Evolutionary conservation across 2,113 vertebrate species (phyloP).

Genomic region (Anhinga anhinga): DNA sequence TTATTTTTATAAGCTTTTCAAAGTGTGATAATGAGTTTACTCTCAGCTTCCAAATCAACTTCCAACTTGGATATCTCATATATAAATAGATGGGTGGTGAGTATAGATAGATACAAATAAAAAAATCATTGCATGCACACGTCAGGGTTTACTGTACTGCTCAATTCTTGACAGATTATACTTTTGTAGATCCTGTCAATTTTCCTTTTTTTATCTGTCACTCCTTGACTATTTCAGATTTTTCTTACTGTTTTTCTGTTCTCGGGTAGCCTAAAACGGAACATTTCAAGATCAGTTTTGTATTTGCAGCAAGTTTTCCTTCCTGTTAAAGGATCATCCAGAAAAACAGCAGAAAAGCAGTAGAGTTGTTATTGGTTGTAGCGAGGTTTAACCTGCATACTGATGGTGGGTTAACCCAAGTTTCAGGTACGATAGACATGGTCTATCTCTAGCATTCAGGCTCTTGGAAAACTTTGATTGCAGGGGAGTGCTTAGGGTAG

Average conservation of each 20-base stretch:
- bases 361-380: neutral
- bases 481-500: neutral
- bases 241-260: neutral
- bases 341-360: rapidly evolving
- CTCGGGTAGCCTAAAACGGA: neutral
- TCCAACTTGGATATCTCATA: neutral
- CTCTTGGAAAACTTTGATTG: neutral
- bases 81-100: neutral
- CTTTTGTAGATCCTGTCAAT: neutral
- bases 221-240: neutral
- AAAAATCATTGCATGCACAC: neutral
- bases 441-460: neutral
- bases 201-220: neutral
- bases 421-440: neutral
- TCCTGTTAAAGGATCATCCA: neutral
- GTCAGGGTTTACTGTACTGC: neutral
- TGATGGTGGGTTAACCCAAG: neutral
- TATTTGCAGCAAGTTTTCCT: neutral
- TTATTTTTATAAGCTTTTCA: neutral
- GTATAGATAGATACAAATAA: neutral
- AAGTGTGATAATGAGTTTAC: neutral
- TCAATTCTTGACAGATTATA: neutral
- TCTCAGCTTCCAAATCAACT: neutral
- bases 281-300: neutral
- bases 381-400: neutral